phyloP scores from a whole-genome alignment of 2,888 invertebrate genomes.

The Corbicula japonica region DNA sequence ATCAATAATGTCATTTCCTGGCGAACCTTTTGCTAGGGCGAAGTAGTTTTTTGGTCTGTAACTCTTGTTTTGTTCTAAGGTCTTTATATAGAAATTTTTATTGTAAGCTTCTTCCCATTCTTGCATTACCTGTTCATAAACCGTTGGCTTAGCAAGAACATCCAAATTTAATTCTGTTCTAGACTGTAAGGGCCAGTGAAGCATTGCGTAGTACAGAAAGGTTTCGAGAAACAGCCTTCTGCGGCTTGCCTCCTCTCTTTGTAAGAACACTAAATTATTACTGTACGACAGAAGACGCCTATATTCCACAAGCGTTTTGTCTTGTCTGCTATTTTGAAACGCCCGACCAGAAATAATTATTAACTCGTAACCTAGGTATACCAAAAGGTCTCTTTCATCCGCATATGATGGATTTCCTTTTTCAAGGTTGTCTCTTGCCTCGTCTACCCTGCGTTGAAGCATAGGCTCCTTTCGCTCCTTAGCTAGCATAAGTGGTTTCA shows the following conservation, averaged over 20 bases:
- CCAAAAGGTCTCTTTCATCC: conserved; percentile 38
- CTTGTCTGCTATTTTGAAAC: neutral
- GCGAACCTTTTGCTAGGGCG: conserved; percentile 43
- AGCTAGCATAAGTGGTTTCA: conserved; percentile 45
- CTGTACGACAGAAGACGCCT: conserved; percentile 23
- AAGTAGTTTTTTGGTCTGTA: conserved; percentile 49
- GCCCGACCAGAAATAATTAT: conserved; percentile 22
- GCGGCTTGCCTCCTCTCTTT: neutral
- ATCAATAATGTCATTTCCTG: conserved; percentile 51
- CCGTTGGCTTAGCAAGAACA: neutral
- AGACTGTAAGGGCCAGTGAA: conserved; percentile 46
- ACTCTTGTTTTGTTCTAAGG: conserved; percentile 7
- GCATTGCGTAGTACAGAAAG: conserved; percentile 42
- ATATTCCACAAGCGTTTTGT: conserved; percentile 39
- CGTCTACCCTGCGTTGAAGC: conserved; percentile 24
- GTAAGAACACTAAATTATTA: neutral
- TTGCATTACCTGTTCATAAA: conserved; percentile 10
- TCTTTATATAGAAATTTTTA: conserved; percentile 23
- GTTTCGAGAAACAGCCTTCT: conserved; percentile 35
- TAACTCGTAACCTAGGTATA: conserved; percentile 33
- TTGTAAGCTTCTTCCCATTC: conserved; percentile 43
- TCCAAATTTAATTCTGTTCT: conserved; percentile 18
- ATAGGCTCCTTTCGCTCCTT: conserved; percentile 1
- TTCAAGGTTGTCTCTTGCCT: conserved; percentile 27
- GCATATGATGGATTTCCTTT: neutral